These are phyloP conservation scores for Rhinella marina DNA, from an alignment of 2,797 vertebrate genomes.

Conservation along the genomic window DNA sequence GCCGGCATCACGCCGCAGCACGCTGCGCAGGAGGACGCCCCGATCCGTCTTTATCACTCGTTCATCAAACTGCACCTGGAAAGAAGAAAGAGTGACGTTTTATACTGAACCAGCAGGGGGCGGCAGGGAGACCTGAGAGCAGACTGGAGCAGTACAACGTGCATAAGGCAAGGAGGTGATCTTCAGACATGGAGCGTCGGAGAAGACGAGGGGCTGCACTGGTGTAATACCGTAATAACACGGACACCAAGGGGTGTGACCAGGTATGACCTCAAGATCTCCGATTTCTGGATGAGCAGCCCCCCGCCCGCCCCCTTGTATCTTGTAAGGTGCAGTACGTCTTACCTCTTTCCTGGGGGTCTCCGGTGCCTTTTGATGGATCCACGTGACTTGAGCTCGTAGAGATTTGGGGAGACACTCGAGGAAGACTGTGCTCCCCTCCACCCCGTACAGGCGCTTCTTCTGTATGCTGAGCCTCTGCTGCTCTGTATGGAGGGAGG, in stretches of 20 bases:
- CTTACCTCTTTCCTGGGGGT: slow-evolving; percentile 82
- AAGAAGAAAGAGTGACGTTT: neutral
- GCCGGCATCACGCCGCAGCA: slow-evolving; percentile 81
- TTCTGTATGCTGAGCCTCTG: slow-evolving; percentile 80
- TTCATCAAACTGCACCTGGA: slow-evolving; percentile 83
- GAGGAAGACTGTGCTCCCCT: slow-evolving; percentile 76
- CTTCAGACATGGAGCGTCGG: neutral
- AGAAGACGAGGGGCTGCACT: neutral
- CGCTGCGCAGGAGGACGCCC: slow-evolving; percentile 85
- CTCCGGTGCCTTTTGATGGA: slow-evolving; percentile 81
- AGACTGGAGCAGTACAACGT: neutral
- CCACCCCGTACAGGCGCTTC: slow-evolving; percentile 85
- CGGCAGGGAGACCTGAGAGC: neutral
- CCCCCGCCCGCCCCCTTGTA: no score
- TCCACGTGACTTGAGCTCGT: slow-evolving; percentile 90
- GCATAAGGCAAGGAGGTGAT: neutral
- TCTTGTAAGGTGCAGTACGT: neutral
- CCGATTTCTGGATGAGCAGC: no score
- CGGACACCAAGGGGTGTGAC: no score
- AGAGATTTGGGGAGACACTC: slow-evolving; percentile 87
- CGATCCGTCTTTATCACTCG: slow-evolving; percentile 81
- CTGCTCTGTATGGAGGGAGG: slow-evolving; percentile 76
- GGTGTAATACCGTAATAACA: neutral
- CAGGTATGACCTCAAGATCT: no score
- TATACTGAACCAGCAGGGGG: neutral